Evolutionary conservation across 2,797 vertebrate genomes (phyloP), one percentile per base, ranked within the genome.

Genomic region (Eulemur coronatus): DNA sequence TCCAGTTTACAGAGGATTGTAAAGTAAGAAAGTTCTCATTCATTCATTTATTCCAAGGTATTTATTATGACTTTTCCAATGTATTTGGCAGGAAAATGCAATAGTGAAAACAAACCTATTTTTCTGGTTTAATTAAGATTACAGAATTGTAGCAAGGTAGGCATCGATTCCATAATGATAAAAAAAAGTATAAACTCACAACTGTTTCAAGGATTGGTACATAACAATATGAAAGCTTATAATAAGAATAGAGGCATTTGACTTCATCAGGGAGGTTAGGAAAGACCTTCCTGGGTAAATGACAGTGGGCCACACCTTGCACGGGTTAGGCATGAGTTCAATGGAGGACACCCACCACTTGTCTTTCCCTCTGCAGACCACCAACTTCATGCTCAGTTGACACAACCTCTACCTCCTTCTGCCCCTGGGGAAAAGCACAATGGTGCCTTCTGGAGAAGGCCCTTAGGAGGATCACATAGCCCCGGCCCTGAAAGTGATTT

Each of bases 121-220:
- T 84, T 91, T 97, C 35, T 88, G 52, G 26, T 41, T 59, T 84
- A 72, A 70, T 6, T 79, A 46, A 89, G 33, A 30, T 57, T 73
- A 92, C 26, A 92, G 63, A 85, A n/a, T 43, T 85, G 4, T 65
- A 76, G 33, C 50, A 91, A 76, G 30, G 26, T 91, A 3, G 30
- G 46, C 11, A 63, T 76, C 7, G 50, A 75, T 38, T 70, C 72
- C 0, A 63, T 28, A 93, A 81, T 48, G 41, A 91, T 3, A 76
- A 30, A 69, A 91, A 63, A 1, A 93, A 55, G 48, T 55, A 0
- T 57, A 82, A 91, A 93, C 33, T 75, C 8, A 46, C 41, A 89
- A 46, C 48, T 65, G 12, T 70, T 84, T 12, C 18, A 61, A 70
- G 12, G 12, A 50, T 13, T 89, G 10, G 7, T 20, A 85, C 13